Evolutionary conservation across 92 coral and sea anemone species (phyloP), one percentile per base, ranked within the genome.

Genomic region (Heteractis magnifica): DNA sequence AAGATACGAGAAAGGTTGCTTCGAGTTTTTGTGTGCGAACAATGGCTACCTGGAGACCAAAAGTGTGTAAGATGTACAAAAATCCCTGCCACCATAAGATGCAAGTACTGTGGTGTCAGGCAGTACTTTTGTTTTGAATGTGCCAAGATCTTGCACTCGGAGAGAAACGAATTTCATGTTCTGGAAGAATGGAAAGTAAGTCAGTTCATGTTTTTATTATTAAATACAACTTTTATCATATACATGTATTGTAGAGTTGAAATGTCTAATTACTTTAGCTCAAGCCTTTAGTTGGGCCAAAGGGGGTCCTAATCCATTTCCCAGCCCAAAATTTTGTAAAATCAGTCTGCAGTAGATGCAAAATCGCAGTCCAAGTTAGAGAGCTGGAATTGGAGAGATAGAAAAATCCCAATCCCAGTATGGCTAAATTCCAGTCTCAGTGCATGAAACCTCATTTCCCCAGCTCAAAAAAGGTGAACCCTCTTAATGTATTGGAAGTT

Each of bases 131-230:
- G 80, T 53, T 0, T 56, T 59, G 23, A 51, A 52, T 77, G 80
- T 77, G 80, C 80, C 21, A 49, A 6, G 34, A 14, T 13, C 80
- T 77, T 77, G 80, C 80, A 77, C 80, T 51, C 49, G 14, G 80
- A 77, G 11, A 77, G 80, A 53, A 77, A 77, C 80, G 44, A 77
- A 41, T 77, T 77, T 77, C 80, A 77, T 77, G 55, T 77, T 51
- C 80, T 77, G 41, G 80, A 77, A 77, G 49, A 51, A 51, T 51
- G 80, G 80, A 77, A 77, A 59, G 80, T 77, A 77, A 51, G 65
- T 59, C 15, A 59, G 65, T 10, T 59, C 65, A 59, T 59, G 65
- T 59, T 59, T 10, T 59, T 59, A 59, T 10, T 59, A 59, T 51
- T 52, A 77, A 21, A 21, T 71, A 4, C 49, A 71, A 6, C 48